Evolutionary conservation across 2,113 vertebrate species (phyloP).

Genomic region (Otolemur garnettii): DNA sequence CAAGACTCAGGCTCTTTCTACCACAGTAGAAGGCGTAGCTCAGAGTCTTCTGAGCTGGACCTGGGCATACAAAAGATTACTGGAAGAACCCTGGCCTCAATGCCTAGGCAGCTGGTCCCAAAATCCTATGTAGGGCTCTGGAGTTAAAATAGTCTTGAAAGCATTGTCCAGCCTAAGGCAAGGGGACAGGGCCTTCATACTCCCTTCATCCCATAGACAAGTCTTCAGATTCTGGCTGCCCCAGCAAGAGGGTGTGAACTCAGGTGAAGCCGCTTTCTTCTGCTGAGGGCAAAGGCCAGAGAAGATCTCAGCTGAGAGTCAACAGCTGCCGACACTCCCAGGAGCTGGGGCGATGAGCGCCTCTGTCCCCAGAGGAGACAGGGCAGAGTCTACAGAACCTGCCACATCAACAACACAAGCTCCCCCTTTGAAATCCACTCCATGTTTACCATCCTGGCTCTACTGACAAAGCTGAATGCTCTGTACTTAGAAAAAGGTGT

Average conservation of each 20-base stretch:
- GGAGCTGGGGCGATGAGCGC: background rate
- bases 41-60: background rate
- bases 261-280: background rate
- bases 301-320: background rate
- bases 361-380: background rate
- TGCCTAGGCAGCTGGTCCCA: background rate
- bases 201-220: background rate
- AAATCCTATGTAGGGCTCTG: background rate
- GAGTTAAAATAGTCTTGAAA: background rate
- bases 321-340: background rate
- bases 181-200: background rate
- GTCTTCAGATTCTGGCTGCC: background rate
- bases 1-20: background rate
- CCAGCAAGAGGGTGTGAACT: background rate
- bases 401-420: background rate
- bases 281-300: background rate
- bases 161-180: background rate
- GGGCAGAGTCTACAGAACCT: background rate
- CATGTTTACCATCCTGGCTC: background rate
- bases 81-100: background rate
- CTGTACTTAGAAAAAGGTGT: background rate
- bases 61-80: background rate
- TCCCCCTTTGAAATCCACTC: background rate
- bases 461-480: background rate
- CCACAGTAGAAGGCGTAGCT: background rate